Conservation (phyloP, 92 coral and sea anemone genomes). For the Siderastrea radians region DNA sequence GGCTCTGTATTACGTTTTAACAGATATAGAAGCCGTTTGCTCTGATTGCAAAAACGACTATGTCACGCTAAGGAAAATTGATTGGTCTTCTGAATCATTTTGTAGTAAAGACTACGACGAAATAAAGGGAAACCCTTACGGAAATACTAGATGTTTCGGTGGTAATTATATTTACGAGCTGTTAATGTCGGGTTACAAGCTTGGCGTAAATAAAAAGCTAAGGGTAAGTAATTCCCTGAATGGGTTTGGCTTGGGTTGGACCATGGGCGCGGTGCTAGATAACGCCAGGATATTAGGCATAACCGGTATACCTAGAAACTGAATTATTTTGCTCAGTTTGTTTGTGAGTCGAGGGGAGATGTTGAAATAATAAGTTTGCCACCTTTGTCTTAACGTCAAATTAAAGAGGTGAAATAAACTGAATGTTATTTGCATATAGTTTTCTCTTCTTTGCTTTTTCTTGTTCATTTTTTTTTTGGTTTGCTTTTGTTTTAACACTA, state of each 20-base stretch:
- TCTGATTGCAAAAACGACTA: slow-evolving; percentile 1
- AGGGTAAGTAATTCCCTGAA: slow-evolving; percentile 10
- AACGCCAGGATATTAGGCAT: no score
- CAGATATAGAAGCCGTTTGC: slow-evolving; percentile 31
- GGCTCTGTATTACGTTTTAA: neutral
- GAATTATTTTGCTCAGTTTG: no score
- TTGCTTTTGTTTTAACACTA: no score
- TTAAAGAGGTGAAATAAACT: no score
- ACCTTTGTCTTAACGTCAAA: no score
- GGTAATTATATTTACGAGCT: slow-evolving; percentile 42
- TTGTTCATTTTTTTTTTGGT: no score
- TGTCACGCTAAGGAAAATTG: slow-evolving; percentile 5
- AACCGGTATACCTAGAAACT: no score
- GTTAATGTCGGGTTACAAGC: slow-evolving; percentile 18
- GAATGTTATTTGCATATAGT: no score
- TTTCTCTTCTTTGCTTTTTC: no score
- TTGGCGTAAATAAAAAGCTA: neutral
- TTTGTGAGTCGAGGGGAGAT: no score
- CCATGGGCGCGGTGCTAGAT: slow-evolving; percentile 41
- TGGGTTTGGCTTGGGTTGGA: slow-evolving; percentile 62
- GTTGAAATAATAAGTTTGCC: no score
- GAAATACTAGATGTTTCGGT: slow-evolving; percentile 27
- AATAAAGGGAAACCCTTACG: neutral
- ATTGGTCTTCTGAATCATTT: neutral
- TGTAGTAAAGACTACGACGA: slow-evolving; percentile 12